These are phyloP conservation scores for Pygoscelis antarcticus DNA, from an alignment of 2,113 vertebrate species.

Conservation along the genomic window DNA sequence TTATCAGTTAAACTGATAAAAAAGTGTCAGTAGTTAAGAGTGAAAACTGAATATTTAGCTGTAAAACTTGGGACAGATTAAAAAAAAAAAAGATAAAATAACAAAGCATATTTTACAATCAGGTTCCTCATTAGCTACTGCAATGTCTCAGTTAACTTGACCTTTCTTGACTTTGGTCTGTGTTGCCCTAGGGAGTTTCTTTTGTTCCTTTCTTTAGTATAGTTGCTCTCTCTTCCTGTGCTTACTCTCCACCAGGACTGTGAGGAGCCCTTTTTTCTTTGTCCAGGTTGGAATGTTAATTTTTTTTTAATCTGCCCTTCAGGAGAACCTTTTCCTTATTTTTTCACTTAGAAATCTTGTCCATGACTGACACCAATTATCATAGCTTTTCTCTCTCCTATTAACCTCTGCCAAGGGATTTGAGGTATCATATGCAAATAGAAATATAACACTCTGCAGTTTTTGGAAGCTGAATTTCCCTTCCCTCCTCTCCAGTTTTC, in stretches of 20 bases:
- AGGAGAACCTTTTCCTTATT: not conserved
- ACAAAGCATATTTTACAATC: not conserved
- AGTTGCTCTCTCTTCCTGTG: not conserved
- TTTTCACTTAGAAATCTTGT: not conserved
- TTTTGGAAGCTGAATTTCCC: not conserved
- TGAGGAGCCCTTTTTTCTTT: not conserved
- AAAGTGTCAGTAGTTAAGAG: not conserved
- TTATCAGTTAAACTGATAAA: not conserved
- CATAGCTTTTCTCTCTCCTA: not conserved
- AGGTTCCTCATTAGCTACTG: not conserved
- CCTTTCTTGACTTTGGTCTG: not conserved
- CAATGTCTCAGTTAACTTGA: not conserved
- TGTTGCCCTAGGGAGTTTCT: not conserved
- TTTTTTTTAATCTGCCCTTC: not conserved
- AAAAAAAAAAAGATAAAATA: not conserved
- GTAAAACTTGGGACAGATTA: not conserved
- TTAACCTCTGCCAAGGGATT: not conserved
- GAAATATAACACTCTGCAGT: not conserved
- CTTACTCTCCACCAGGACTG: not conserved
- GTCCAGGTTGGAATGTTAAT: not conserved
- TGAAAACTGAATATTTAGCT: not conserved
- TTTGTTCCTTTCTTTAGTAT: not conserved
- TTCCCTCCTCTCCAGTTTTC: not conserved
- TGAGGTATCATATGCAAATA: not conserved
- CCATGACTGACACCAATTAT: not conserved